phyloP scores from a whole-genome alignment of 2,888 invertebrate species.

The Torymus texanus region DNA sequence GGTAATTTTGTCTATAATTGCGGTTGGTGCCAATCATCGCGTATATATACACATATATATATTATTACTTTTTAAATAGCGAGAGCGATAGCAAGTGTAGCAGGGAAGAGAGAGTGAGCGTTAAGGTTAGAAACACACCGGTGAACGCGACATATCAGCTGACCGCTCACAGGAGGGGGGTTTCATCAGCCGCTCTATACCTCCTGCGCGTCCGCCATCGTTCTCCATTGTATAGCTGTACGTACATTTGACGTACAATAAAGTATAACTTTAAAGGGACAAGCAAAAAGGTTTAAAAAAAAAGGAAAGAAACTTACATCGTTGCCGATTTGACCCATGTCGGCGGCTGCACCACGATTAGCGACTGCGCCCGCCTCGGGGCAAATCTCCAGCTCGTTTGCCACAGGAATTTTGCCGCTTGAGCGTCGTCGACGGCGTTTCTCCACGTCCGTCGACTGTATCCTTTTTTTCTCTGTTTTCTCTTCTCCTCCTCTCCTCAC shows the following conservation, averaged over 20 bases:
- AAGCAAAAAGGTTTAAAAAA: neutral
- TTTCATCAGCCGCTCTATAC: too few relatives aligned
- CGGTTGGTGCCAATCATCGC: too few relatives aligned
- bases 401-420: slow-evolving; percentile 71
- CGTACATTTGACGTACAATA: neutral
- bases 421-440: neutral
- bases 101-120: neutral
- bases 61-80: neutral
- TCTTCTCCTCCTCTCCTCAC: neutral
- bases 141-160: too few relatives aligned
- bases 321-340: slow-evolving; percentile 73
- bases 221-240: too few relatives aligned
- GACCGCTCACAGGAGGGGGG: too few relatives aligned
- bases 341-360: slow-evolving; percentile 65
- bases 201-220: too few relatives aligned
- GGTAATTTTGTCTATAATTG: too few relatives aligned
- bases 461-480: too few relatives aligned
- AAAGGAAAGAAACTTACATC: slow-evolving; percentile 68
- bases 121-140: slow-evolving; percentile 11
- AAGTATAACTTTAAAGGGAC: neutral
- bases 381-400: slow-evolving; percentile 67
- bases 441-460: neutral
- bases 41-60: too few relatives aligned
- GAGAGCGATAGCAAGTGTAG: neutral
- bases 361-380: slow-evolving; percentile 70